phyloP scores from a whole-genome alignment of 2,113 vertebrate species.

The Canis aureus region DNA sequence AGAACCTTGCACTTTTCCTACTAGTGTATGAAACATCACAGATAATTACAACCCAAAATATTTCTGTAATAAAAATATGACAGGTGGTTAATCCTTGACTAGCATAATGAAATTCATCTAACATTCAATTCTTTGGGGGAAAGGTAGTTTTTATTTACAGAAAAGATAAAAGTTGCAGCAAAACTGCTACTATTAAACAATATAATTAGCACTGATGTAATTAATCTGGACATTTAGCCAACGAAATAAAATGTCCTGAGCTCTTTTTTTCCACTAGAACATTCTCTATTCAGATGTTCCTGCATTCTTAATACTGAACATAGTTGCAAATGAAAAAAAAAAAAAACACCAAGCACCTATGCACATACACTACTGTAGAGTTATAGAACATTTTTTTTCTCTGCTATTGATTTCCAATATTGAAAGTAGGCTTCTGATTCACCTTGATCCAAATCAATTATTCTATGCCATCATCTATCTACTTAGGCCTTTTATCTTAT shows the following conservation, averaged over 20 bases:
- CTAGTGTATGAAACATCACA: constrained; percentile 38
- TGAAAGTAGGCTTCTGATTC: background rate
- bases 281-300: background rate
- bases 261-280: background rate
- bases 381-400: background rate
- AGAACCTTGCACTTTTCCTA: constrained; percentile 58
- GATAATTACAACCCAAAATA: constrained; percentile 79
- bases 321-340: background rate
- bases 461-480: background rate
- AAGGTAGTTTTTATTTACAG: constrained; percentile 73
- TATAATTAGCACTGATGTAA: constrained; percentile 68
- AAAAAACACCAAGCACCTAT: background rate
- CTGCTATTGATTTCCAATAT: background rate
- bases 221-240: constrained; percentile 62
- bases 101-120: constrained; percentile 60
- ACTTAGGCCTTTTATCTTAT: background rate
- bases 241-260: constrained; percentile 42
- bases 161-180: background rate
- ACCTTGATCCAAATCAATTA: background rate
- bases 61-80: constrained; percentile 70
- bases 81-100: constrained; percentile 69
- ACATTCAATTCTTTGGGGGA: constrained; percentile 58
- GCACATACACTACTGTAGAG: background rate
- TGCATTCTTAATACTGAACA: background rate
- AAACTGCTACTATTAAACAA: constrained; percentile 59